Conservation (phyloP, 2,888 invertebrate species). For the Leptarthrus brevirostris region DNA sequence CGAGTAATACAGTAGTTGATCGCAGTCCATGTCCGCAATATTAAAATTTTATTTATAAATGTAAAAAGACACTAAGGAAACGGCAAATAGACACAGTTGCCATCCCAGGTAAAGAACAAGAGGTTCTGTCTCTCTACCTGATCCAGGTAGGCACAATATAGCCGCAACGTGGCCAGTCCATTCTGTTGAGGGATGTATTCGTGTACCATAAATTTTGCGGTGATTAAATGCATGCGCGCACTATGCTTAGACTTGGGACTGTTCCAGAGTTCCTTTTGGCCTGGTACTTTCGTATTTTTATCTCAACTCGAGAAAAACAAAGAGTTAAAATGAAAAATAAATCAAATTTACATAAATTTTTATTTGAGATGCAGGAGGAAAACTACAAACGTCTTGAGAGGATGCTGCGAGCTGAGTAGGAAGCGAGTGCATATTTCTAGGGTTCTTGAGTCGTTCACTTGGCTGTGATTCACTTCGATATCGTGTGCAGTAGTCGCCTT, state of each 20-base stretch:
- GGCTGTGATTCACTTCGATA: constrained; percentile 21
- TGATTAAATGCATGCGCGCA: constrained; percentile 48
- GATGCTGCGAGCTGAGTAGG: constrained; percentile 32
- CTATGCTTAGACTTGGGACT: constrained; percentile 17
- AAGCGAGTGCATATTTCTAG: constrained; percentile 19
- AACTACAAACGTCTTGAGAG: constrained; percentile 5
- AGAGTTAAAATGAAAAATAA: constrained; percentile 36
- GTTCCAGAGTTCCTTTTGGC: constrained; percentile 23
- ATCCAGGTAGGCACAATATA: constrained; percentile 14
- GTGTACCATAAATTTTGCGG: constrained; percentile 43
- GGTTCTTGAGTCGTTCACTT: constrained; percentile 10
- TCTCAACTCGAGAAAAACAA: constrained; percentile 7
- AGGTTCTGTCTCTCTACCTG: background rate
- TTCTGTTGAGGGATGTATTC: constrained; percentile 36
- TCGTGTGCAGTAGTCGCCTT: constrained; percentile 33
- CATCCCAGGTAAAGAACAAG: background rate
- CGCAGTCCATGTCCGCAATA: constrained; percentile 46
- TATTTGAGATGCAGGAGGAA: constrained; percentile 22
- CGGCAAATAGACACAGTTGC: constrained; percentile 26
- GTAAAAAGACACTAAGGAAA: constrained; percentile 25
- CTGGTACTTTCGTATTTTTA: constrained; percentile 33
- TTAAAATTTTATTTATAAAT: constrained; percentile 48
- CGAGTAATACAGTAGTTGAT: constrained; percentile 50
- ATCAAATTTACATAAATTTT: constrained; percentile 46
- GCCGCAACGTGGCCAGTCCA: background rate